Conservation (phyloP, 2,888 invertebrate species). For the Vesta saturnalis region DNA sequence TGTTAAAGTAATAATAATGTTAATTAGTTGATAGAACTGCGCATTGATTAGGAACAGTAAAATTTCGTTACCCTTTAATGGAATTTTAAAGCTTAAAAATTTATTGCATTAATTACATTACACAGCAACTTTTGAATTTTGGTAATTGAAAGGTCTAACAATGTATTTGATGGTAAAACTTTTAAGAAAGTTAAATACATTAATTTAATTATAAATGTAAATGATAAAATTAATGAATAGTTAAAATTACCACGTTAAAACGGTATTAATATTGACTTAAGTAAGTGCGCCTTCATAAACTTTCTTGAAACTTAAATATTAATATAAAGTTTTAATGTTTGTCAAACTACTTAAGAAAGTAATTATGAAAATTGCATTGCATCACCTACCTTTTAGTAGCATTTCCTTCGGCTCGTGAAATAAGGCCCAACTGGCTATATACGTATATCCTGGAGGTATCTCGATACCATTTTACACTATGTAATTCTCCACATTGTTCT, state of each 20-base stretch:
- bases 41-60: too few species aligned
- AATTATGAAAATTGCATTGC: constrained; percentile 7
- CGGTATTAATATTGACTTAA: neutral
- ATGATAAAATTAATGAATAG: neutral
- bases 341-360: constrained; percentile 8
- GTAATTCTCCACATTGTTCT: constrained; percentile 79
- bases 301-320: neutral
- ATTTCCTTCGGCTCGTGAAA: constrained; percentile 75
- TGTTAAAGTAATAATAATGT: too few species aligned
- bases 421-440: constrained; percentile 74
- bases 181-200: neutral
- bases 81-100: too few species aligned
- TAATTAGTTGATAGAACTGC: too few species aligned
- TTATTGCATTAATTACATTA: too few species aligned
- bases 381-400: constrained; percentile 74
- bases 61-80: too few species aligned
- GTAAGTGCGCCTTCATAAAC: neutral
- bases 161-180: neutral
- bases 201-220: neutral
- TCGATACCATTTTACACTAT: constrained; percentile 87
- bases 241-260: neutral
- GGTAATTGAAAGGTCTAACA: too few species aligned
- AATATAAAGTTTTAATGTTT: neutral
- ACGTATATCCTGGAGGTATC: constrained; percentile 78
- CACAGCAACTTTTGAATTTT: too few species aligned